phyloP scores from a whole-genome alignment of 2,888 invertebrate species.

The Drosophila nigritarsus region DNA sequence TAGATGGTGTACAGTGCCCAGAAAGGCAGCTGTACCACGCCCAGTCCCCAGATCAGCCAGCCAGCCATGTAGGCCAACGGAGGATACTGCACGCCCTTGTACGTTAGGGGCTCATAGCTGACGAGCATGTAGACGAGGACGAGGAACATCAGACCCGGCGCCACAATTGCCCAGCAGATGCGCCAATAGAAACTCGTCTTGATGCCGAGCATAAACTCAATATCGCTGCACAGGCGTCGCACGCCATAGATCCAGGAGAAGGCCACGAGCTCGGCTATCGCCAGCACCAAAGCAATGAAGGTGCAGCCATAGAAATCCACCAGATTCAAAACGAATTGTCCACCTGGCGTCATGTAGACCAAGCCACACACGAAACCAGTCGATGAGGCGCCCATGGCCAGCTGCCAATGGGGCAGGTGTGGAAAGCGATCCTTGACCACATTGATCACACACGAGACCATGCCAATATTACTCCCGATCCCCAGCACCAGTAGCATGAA shows the following conservation, averaged over 20 bases:
- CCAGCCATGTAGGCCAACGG: constrained; percentile 86
- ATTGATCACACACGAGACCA: constrained; percentile 85
- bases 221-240: constrained; percentile 89
- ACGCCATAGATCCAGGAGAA: constrained; percentile 92
- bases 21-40: constrained; percentile 86
- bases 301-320: constrained; percentile 92
- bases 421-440: constrained; percentile 86
- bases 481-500: constrained; percentile 87
- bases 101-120: constrained; percentile 87
- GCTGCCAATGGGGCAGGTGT: constrained; percentile 85
- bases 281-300: constrained; percentile 89
- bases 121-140: constrained; percentile 90
- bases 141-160: constrained; percentile 89
- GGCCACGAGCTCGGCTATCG: constrained; percentile 89
- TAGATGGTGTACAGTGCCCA: constrained; percentile 82
- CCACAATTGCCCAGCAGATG: constrained; percentile 91
- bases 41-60: constrained; percentile 86
- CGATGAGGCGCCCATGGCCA: constrained; percentile 85
- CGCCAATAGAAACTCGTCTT: constrained; percentile 90
- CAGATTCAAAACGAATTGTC: constrained; percentile 90
- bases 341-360: constrained; percentile 89
- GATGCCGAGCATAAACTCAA: constrained; percentile 92
- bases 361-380: constrained; percentile 87
- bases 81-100: constrained; percentile 88
- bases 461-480: constrained; percentile 86